Percentiles rank a stretch among this genome's conserved stretches.
Evolutionary conservation across 2,888 invertebrate genomes (phyloP).

Genomic region (Cylloceria caligata): DNA sequence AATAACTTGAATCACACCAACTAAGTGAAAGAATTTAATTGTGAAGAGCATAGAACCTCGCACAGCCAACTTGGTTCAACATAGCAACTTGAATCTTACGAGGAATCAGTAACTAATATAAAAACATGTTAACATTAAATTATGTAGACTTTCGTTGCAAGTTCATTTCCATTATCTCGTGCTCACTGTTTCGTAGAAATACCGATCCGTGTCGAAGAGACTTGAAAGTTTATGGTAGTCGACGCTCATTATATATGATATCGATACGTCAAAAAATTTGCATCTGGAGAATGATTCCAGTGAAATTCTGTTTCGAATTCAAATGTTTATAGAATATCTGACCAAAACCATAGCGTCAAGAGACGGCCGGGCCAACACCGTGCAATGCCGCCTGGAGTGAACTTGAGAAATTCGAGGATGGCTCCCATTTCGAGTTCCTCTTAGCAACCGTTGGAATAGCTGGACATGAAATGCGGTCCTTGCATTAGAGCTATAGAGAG

Average conservation of each 20-base stretch:
- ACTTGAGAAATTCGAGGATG: conserved; percentile 36
- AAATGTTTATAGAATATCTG: conserved; percentile 16
- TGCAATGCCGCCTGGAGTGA: background rate
- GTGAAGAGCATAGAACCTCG: no score
- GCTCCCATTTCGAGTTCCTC: conserved; percentile 26
- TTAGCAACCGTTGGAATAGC: conserved; percentile 8
- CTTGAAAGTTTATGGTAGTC: background rate
- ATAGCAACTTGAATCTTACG: no score
- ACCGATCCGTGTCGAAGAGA: background rate
- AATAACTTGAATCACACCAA: no score
- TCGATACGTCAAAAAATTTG: background rate
- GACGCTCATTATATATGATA: background rate
- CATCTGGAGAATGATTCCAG: background rate
- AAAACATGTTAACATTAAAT: no score
- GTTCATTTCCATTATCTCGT: background rate
- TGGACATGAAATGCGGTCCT: background rate
- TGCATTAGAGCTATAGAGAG: background rate
- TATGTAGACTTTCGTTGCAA: background rate
- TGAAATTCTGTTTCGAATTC: conserved; percentile 18
- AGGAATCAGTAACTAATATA: no score
- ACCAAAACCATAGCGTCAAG: background rate
- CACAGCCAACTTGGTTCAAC: no score
- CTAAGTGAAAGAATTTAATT: no score
- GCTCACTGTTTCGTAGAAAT: background rate
- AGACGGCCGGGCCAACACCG: conserved; percentile 15